These are phyloP conservation scores for Neolamprologus caudopunctatus DNA, from an alignment of 2,113 vertebrate species.

Conservation along the genomic window DNA sequence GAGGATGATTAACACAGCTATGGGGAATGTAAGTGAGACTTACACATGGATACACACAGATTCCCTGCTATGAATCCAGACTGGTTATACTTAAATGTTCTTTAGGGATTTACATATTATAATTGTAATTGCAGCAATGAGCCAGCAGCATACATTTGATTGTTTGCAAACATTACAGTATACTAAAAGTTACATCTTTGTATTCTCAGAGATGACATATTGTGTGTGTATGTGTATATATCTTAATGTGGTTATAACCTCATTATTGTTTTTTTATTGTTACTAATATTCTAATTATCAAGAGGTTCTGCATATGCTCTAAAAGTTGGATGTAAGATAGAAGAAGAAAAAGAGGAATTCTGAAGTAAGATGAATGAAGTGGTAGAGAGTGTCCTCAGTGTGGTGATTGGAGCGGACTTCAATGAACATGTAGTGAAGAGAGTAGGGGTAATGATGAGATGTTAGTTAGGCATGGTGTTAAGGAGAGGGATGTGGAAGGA, in stretches of 20 bases:
- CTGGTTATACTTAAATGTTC: conserved; percentile 50
- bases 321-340: too few species aligned
- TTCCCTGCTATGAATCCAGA: conserved; percentile 39
- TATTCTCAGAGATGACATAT: not conserved
- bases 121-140: conserved; percentile 38
- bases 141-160: not conserved
- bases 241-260: too few species aligned
- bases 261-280: too few species aligned
- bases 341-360: too few species aligned
- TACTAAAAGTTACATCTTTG: not conserved
- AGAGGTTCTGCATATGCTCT: too few species aligned
- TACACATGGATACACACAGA: conserved; percentile 47
- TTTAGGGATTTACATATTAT: conserved; percentile 59
- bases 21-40: conserved; percentile 41
- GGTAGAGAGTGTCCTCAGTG: too few species aligned
- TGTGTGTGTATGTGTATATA: too few species aligned
- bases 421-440: not conserved
- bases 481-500: not conserved
- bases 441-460: not conserved
- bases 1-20: conserved; percentile 57
- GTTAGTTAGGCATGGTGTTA: not conserved
- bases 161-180: not conserved
- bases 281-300: too few species aligned
- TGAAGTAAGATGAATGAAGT: too few species aligned
- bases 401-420: too few species aligned